Evolutionary conservation across 1,140 invertebrate genomes (phyloP), one percentile per base, ranked within the genome.

Genomic region (Microplitis mediator): DNA sequence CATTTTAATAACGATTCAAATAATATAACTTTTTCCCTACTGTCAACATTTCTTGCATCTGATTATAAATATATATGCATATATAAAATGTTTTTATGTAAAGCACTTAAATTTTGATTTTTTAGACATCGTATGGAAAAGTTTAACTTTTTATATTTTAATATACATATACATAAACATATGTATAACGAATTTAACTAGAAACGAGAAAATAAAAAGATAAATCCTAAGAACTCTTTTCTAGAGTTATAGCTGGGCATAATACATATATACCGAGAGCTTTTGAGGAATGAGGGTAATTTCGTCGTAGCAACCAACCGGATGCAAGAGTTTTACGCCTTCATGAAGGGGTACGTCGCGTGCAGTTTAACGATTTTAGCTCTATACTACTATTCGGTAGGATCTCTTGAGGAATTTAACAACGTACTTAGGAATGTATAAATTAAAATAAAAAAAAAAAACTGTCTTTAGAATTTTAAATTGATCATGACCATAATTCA

Each of bases 261-360:
- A 11, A 45, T 45, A 45, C n/a, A 56, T n/a, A 56, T 56, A 56
- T 56, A 56, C 9, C 8, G n/a, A 23, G 60, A 45, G 39, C 39
- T 32, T 61, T 61, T 71, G 75, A 76, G 67, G 75, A 66, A 77
- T 74, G 75, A 75, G 51, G 75, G 72, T 77, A 77, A 77, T 77
- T 74, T 77, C 75, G 70, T 75, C 68, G 69, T 54, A 61, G 52
- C 32, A 61, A 61, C 60, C 52, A 23, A 3, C 4, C 32, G 60
- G 32, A 61, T 61, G 60, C 60, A 61, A 35, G 54, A 14, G 58
- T 62, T 70, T 58, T 70, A 70, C 68, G 68, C 58, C 60, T 31
- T 61, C 32, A 61, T 13, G 16, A 61, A 61, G 23, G 45, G 56
- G 52, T 31, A n/a, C 60, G 16, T 23, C 52, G 51, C 52, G 66